Base-by-base conservation (phyloP, 2,888 invertebrate genomes). In the Emmelina monodactyla region DNA sequence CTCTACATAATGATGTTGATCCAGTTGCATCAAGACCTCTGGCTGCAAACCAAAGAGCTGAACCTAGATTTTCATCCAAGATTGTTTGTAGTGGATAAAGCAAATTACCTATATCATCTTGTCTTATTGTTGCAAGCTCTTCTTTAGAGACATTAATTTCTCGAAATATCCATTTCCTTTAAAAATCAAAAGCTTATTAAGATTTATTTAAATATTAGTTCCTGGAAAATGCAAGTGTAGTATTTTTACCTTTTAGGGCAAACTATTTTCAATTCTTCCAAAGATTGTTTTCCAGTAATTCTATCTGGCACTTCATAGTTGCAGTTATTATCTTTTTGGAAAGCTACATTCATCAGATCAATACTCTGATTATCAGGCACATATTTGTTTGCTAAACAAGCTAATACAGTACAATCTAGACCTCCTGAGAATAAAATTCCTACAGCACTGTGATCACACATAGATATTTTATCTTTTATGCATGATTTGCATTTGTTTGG, bases 1-100 rank as follows among this genome's bases (percentile, higher is more conserved):
- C 87, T 62, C 91, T 83, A 46, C 86, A 85, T 13, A 85, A 70
- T 22, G 89, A 88, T 37, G 56, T 59, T 41, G 82, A 59, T 41
- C 82, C 84, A 2, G 45, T 35, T 9, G 52, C 47, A 32, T 87
- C 89, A 42, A 71, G 55, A 2, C 89, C 95, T 51, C 88, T 80
- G 31, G 94, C 88, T 14, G 97, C 97, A 83, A 98, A 99, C 97
- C 97, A 99, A 31, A 93, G 76, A n/a, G 92, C 97, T 60, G 91
- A 92, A 0, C 97, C 98, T 33, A 99, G 83, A 55, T 95, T 96
- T 65, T 99, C 98, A 76, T 99, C 99, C 32, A 99, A 70, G 38
- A 99, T 87, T 1, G 94, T 93, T 46, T 85, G 82, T 35, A 91
- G 82, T 0, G 99, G 99, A 66, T 88, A 87, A 30, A 97, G 86